A percentile compares a stretch with the other conserved stretches of the same genome.
phyloP scores from a whole-genome alignment of 2,113 vertebrate genomes.

The Chionis minor region DNA sequence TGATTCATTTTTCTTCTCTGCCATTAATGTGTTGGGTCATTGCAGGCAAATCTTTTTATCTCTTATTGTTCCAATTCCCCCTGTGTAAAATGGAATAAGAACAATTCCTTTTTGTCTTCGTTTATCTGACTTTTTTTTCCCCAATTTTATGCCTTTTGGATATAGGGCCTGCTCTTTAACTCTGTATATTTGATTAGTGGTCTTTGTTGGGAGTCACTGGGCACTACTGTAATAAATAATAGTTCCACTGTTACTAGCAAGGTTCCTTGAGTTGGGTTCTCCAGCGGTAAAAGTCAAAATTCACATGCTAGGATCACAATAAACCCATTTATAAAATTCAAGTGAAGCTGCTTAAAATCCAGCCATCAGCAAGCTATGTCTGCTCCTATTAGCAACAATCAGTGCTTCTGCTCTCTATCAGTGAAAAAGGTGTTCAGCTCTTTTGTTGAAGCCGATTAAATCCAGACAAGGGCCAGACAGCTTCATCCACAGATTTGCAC shows the following conservation, averaged over 20 bases:
- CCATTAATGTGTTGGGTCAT: background rate
- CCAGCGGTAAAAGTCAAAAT: background rate
- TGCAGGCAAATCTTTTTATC: background rate
- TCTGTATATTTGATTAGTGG: background rate
- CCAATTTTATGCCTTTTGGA: background rate
- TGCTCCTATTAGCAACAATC: conserved; percentile 69
- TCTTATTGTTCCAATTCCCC: background rate
- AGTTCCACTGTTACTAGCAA: background rate
- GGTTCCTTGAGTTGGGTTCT: background rate
- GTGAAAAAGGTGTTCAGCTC: conserved; percentile 76
- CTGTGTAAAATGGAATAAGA: background rate
- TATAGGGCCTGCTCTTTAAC: background rate
- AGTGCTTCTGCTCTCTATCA: conserved; percentile 53
- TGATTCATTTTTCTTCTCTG: background rate
- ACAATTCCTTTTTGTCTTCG: background rate
- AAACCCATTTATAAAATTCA: conserved; percentile 41
- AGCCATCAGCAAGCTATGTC: conserved; percentile 78
- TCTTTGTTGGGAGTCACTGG: background rate
- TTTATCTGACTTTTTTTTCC: background rate
- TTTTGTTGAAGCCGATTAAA: conserved; percentile 76
- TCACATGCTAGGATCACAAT: background rate
- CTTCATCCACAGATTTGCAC: conserved; percentile 75
- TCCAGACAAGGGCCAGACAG: conserved; percentile 80
- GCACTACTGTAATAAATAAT: background rate
- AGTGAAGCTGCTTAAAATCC: conserved; percentile 78